phyloP scores from a whole-genome alignment of 2,888 invertebrate species.

The Tenthredo distinguenda region DNA sequence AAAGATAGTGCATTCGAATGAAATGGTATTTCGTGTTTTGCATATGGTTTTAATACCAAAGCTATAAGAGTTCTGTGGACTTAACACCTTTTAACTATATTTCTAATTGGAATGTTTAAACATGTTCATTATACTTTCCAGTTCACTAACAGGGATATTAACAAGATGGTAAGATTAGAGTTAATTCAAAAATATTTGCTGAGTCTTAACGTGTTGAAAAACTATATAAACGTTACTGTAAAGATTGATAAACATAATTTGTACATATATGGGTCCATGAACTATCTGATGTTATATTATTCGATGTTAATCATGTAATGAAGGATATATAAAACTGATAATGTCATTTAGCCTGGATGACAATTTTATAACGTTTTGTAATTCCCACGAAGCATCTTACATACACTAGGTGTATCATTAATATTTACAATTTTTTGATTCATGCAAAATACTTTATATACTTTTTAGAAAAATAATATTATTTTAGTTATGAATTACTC shows the following conservation, averaged over 20 bases:
- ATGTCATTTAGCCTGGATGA: neutral
- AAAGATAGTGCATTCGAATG: no score
- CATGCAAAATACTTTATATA: neutral
- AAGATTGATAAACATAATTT: conserved; percentile 26
- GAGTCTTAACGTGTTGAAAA: conserved; percentile 18
- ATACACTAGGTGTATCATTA: neutral
- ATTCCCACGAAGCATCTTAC: neutral
- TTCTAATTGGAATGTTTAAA: no score
- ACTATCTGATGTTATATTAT: conserved; percentile 28
- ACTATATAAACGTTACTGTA: conserved; percentile 21
- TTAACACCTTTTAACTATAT: no score
- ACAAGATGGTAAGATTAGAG: no score
- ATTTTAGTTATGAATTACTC: neutral
- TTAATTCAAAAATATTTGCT: neutral
- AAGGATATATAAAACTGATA: neutral
- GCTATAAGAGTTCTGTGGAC: no score
- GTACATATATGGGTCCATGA: conserved; percentile 10
- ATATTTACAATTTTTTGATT: neutral
- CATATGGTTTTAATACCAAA: no score
- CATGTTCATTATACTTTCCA: no score
- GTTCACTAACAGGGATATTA: no score
- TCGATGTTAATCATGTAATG: neutral
- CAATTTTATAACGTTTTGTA: conserved; percentile 36
- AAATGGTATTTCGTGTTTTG: no score
- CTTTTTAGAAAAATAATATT: conserved; percentile 2